Conservation (phyloP, 2,113 vertebrate species). For the Nothobranchius kuhntae region DNA sequence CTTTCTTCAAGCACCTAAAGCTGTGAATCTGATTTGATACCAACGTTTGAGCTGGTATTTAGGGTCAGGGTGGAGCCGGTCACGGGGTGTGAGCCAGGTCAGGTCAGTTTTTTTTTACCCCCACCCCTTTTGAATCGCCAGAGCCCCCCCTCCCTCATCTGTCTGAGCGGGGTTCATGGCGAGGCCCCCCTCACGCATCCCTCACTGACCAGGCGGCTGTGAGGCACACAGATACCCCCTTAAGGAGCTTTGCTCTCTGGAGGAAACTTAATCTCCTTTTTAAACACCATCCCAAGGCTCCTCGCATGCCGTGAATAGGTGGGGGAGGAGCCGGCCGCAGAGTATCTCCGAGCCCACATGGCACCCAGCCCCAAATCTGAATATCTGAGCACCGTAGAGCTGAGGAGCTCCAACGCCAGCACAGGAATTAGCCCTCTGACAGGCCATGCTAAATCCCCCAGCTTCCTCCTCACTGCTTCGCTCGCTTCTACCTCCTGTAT, state of each 20-base stretch:
- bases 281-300: slow-evolving; percentile 80
- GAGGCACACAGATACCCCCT: slow-evolving; percentile 82
- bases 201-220: slow-evolving; percentile 81
- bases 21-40: slow-evolving; percentile 39
- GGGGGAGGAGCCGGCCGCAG: slow-evolving; percentile 65
- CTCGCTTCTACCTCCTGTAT: slow-evolving; percentile 45
- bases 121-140: slow-evolving; percentile 23
- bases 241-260: slow-evolving; percentile 83
- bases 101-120: slow-evolving; percentile 27
- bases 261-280: slow-evolving; percentile 85
- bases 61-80: slow-evolving; percentile 35
- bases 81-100: slow-evolving; percentile 57
- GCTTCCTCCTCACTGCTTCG: slow-evolving; percentile 34
- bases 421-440: slow-evolving; percentile 78
- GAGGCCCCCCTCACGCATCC: slow-evolving; percentile 65
- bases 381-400: slow-evolving; percentile 76
- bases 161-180: slow-evolving; percentile 54
- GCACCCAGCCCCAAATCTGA: slow-evolving; percentile 79
- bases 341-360: slow-evolving; percentile 82
- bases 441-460: slow-evolving; percentile 69
- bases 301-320: slow-evolving; percentile 74
- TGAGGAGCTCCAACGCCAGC: slow-evolving; percentile 71
- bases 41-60: slow-evolving; percentile 20
- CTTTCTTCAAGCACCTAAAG: slow-evolving; percentile 29
- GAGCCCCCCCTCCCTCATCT: slow-evolving; percentile 27